A percentile compares a stretch with the other conserved stretches of the same genome.
These are phyloP conservation scores for Haliclystus octoradiatus DNA, from an alignment of 30 jellyfish, hydroid and myxozoan genomes.

Conservation along the genomic window DNA sequence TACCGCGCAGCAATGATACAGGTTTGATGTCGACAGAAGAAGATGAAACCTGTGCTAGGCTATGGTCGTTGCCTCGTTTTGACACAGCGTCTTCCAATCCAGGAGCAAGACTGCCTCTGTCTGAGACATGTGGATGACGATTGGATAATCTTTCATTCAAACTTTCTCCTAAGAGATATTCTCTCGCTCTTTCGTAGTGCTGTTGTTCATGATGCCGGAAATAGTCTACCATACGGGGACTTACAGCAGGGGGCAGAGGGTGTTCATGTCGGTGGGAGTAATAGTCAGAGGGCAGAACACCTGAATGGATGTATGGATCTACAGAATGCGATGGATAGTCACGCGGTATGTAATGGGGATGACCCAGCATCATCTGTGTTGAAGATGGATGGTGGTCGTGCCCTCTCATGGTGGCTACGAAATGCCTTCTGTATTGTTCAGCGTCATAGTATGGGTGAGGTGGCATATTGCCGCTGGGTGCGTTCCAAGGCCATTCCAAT, in stretches of 20 bases:
- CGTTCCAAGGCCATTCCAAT: slow-evolving; percentile 71
- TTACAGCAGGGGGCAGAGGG: slow-evolving; percentile 14
- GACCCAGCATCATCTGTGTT: too few species aligned
- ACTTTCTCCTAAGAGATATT: too few species aligned
- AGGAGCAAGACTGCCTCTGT: too few species aligned
- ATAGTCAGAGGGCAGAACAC: slow-evolving; percentile 35
- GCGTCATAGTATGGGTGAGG: slow-evolving; percentile 35
- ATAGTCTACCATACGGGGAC: slow-evolving; percentile 83
- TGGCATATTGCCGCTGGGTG: slow-evolving; percentile 56
- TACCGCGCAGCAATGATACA: too few species aligned
- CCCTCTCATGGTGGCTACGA: slow-evolving; percentile 49
- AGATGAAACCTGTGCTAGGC: too few species aligned
- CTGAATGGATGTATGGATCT: slow-evolving; percentile 68
- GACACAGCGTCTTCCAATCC: too few species aligned
- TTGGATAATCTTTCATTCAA: too few species aligned
- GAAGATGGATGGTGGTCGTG: slow-evolving; percentile 50
- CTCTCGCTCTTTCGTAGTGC: slow-evolving; percentile 3
- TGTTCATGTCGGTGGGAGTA: slow-evolving; percentile 33
- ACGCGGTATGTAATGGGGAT: slow-evolving; percentile 46
- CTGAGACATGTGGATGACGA: too few species aligned
- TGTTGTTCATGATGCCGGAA: slow-evolving; percentile 43
- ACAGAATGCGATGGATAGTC: slow-evolving; percentile 73
- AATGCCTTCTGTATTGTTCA: slow-evolving; percentile 71
- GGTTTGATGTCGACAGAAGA: too few species aligned
- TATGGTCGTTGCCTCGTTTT: too few species aligned